Percentiles rank a stretch among this genome's conserved stretches.
Evolutionary conservation across 2,888 invertebrate genomes (phyloP).

Genomic region (Drosophila niveifrons): DNA sequence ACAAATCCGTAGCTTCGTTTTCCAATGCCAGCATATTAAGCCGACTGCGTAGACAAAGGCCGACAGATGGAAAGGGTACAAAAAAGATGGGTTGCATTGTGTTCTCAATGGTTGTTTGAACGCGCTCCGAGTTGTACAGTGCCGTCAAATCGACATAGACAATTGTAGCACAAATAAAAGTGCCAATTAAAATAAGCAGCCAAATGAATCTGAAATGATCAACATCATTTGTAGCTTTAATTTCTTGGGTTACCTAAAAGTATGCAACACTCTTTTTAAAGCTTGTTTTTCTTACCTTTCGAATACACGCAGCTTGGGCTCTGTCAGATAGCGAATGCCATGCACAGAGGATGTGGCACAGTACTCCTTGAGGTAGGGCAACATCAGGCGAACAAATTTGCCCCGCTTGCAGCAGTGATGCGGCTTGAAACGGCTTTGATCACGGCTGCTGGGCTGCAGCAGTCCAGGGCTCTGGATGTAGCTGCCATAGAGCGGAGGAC

Average conservation of each 20-base stretch:
- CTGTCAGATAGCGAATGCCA: conserved; percentile 80
- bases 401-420: conserved; percentile 17
- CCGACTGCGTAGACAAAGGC: conserved; percentile 80
- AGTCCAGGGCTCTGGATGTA: conserved; percentile 32
- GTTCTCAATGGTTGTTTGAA: conserved; percentile 82
- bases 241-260: background rate
- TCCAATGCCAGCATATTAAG: conserved; percentile 76
- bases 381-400: conserved; percentile 21
- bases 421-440: background rate
- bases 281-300: conserved; percentile 72
- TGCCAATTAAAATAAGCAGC: conserved; percentile 76
- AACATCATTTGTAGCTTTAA: no score
- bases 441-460: conserved; percentile 4
- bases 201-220: conserved; percentile 70
- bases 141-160: conserved; percentile 76
- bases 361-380: conserved; percentile 73
- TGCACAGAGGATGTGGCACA: conserved; percentile 79
- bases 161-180: conserved; percentile 65
- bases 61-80: conserved; percentile 82
- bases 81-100: conserved; percentile 79
- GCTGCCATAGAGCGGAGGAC: conserved; percentile 50
- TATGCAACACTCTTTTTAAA: background rate
- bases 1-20: conserved; percentile 63
- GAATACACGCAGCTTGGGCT: conserved; percentile 70
- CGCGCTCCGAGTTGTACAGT: conserved; percentile 69